A percentile compares a stretch with the other conserved stretches of the same genome.
Evolutionary conservation across 2,797 vertebrate species (phyloP).

Genomic region (Mus minutoides): DNA sequence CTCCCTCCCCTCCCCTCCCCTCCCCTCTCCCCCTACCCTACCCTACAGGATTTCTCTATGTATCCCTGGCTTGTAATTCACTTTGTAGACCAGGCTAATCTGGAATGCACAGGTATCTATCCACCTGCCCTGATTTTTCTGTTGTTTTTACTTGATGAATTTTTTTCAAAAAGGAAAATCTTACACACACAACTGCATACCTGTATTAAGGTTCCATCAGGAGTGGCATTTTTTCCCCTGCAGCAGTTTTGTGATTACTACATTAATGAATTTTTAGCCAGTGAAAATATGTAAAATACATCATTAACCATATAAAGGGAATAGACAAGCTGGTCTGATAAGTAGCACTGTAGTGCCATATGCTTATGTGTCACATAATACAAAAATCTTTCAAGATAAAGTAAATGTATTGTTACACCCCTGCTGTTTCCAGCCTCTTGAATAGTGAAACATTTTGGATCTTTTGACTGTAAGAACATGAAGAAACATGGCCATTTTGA

Average conservation of each 20-base stretch:
- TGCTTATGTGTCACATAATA: conserved; percentile 74
- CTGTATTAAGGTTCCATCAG: not conserved
- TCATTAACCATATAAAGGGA: conserved; percentile 61
- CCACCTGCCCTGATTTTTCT: not conserved
- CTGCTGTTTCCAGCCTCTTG: conserved; percentile 65
- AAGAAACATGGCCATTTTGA: conserved; percentile 87
- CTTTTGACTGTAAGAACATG: conserved; percentile 89
- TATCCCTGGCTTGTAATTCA: not conserved
- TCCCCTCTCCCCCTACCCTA: too few species aligned
- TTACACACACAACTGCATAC: not conserved
- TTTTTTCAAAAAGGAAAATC: conserved; percentile 53
- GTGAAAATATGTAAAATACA: conserved; percentile 39
- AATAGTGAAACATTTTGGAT: conserved; percentile 79
- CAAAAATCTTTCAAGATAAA: conserved; percentile 68
- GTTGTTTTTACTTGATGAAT: not conserved
- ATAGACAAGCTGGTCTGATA: conserved; percentile 31
- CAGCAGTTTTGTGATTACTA: conserved; percentile 35
- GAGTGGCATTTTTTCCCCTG: conserved; percentile 55
- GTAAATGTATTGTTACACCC: conserved; percentile 54
- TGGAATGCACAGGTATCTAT: not conserved
- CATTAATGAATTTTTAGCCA: conserved; percentile 50
- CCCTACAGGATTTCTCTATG: not conserved
- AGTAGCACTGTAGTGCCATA: not conserved
- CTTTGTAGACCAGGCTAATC: not conserved
- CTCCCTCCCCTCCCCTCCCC: too few species aligned